Evolutionary conservation across 2,797 vertebrate genomes (phyloP).

Genomic region (Onychomys leucogaster): DNA sequence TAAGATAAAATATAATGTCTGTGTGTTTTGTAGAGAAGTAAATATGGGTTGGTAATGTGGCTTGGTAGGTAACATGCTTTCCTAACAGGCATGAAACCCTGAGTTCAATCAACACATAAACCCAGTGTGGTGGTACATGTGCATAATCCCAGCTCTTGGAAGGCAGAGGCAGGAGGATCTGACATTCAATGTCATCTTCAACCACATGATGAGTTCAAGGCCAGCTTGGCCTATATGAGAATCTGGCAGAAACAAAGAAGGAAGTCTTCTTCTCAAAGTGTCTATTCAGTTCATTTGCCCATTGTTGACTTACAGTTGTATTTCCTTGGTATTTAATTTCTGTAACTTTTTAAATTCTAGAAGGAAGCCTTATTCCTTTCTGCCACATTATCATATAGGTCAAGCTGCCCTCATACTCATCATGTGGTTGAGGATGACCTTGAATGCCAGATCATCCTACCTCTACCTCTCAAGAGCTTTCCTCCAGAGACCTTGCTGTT

Average conservation of each 20-base stretch:
- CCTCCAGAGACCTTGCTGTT: not conserved
- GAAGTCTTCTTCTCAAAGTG: not conserved
- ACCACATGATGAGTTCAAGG: not conserved
- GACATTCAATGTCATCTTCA: not conserved
- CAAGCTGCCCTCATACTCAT: not conserved
- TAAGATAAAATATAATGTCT: constrained; percentile 6
- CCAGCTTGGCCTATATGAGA: not conserved
- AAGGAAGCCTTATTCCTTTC: not conserved
- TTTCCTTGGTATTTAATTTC: not conserved
- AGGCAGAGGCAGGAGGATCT: not conserved
- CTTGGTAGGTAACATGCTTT: not conserved
- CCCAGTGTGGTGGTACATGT: not conserved
- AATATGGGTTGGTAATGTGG: not conserved
- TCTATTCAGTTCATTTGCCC: not conserved
- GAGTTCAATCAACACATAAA: not conserved
- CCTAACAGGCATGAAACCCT: not conserved
- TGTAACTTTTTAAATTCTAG: not conserved
- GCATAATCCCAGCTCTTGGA: not conserved
- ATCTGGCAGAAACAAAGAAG: not conserved
- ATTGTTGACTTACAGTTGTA: not conserved
- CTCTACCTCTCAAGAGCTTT: not conserved
- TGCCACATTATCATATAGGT: not conserved
- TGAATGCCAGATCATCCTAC: not conserved
- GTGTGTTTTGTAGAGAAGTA: not conserved
- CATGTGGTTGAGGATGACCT: not conserved